Evolutionary conservation across 2,888 invertebrate genomes (phyloP), one percentile per base, ranked within the genome.

Genomic region (Drosophila subsilvestris): DNA sequence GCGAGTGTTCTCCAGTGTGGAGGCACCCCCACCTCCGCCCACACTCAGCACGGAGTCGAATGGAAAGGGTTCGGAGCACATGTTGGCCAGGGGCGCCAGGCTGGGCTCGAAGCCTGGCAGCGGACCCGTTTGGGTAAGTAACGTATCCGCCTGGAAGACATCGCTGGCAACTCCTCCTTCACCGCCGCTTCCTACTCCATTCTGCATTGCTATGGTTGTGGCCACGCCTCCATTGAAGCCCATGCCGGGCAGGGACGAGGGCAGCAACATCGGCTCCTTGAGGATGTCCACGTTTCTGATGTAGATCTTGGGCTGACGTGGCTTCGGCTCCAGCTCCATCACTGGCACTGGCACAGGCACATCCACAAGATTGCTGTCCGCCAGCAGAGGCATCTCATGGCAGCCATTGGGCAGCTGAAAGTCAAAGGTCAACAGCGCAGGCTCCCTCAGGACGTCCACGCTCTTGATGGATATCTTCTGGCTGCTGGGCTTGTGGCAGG

Each of bases 401-500:
- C 37, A n/a, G 8, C 44, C 27, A 47, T 65, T 43, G n/a, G 27
- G 79, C 58, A 88, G 69, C 44, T 80, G 90, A 47, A 86, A 88
- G 20, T 90, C 88, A 14, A 88, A 85, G 42, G 86, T 86, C 75
- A 90, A 58, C 25, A 91, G 55, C 0, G 88, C 85, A 0, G 92
- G 90, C 55, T 92, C 91, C 1, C 91, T 72, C 2, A 92, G 76
- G 3, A 91, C 91, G 66, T 92, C 91, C 6, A 92, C 91, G 65
- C 91, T 92, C 70, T 91, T 91, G 17, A 92, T 92, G 1, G 91
- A 92, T 45, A 92, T 92, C 74, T 91, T 92, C 57, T 91, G 91
- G 18, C 84, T 90, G 0, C 84, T 90, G 0, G 82, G 53, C 2
- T 59, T 63, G 0, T 50, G 7, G 37, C 63, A 7, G 49, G 65